Conservation (phyloP, 2,888 invertebrate genomes). For the Molanna angustata region DNA sequence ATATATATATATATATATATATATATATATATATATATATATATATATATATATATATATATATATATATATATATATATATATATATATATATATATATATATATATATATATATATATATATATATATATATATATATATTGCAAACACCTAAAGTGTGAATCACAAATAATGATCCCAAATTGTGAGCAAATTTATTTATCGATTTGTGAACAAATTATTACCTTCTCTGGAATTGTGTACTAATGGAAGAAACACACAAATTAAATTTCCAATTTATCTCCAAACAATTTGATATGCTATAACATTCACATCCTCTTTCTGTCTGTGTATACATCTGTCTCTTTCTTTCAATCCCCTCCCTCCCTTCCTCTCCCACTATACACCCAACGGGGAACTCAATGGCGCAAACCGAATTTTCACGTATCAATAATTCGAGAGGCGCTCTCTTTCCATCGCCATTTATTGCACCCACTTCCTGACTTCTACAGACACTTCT, state of each 20-base stretch:
- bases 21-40: neutral
- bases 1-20: neutral
- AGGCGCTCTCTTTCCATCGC: constrained; percentile 6
- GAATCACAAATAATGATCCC: no score
- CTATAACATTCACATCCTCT: no score
- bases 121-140: no score
- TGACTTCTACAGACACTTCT: no score
- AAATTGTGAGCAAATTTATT: neutral
- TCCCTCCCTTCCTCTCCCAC: no score
- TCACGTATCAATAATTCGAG: constrained; percentile 20
- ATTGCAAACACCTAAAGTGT: no score
- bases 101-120: neutral
- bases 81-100: neutral
- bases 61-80: neutral
- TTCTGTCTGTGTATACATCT: no score
- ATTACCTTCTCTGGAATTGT: neutral
- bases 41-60: neutral
- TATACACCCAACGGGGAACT: no score
- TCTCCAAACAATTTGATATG: no score
- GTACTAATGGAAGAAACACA: neutral
- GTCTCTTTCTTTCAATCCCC: no score
- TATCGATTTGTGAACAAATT: neutral
- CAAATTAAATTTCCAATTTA: no score
- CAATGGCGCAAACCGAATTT: constrained; percentile 20
- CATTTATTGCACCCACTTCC: constrained; percentile 12